Percentiles rank a stretch among this genome's conserved stretches.
These are phyloP conservation scores for Scaptomyza montana DNA, from an alignment of 1,140 invertebrate species.

Conservation along the genomic window DNA sequence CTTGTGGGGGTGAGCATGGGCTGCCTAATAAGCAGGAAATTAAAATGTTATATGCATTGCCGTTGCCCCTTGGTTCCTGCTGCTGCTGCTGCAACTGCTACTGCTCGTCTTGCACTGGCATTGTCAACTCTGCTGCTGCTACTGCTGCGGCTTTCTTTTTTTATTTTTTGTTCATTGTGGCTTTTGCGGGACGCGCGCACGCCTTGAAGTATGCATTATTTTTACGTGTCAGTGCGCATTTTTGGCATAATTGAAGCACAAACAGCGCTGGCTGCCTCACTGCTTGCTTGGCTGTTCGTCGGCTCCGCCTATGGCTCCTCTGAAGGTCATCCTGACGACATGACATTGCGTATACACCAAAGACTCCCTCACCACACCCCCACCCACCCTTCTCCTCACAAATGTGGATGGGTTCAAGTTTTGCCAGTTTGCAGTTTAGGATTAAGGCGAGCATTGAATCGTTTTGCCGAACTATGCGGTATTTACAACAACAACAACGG, in stretches of 20 bases:
- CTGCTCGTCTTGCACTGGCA: constrained; percentile 35
- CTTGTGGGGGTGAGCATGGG: constrained; percentile 17
- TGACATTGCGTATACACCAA: constrained; percentile 45
- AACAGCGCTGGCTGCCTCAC: constrained; percentile 53
- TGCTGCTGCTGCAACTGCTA: too few relatives aligned
- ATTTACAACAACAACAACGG: constrained; percentile 14
- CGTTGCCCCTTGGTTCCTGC: constrained; percentile 37
- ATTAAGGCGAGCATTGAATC: constrained; percentile 27
- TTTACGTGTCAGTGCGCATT: constrained; percentile 81
- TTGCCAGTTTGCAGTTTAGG: constrained; percentile 19
- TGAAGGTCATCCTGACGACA: constrained; percentile 37
- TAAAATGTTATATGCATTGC: constrained; percentile 82
- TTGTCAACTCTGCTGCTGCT: constrained; percentile 60
- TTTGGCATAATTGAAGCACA: constrained; percentile 81
- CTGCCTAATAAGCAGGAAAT: constrained; percentile 79
- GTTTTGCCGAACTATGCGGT: not conserved
- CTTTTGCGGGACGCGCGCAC: constrained; percentile 55
- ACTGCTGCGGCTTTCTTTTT: constrained; percentile 6
- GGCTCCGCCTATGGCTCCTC: constrained; percentile 11
- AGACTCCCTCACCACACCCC: not conserved
- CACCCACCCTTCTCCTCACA: not conserved
- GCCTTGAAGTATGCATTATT: constrained; percentile 81
- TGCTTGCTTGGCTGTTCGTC: not conserved
- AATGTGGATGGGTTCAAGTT: constrained; percentile 32
- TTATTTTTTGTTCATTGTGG: constrained; percentile 29